Evolutionary conservation across 2,888 invertebrate species (phyloP).

Genomic region (Penaeus monodon): DNA sequence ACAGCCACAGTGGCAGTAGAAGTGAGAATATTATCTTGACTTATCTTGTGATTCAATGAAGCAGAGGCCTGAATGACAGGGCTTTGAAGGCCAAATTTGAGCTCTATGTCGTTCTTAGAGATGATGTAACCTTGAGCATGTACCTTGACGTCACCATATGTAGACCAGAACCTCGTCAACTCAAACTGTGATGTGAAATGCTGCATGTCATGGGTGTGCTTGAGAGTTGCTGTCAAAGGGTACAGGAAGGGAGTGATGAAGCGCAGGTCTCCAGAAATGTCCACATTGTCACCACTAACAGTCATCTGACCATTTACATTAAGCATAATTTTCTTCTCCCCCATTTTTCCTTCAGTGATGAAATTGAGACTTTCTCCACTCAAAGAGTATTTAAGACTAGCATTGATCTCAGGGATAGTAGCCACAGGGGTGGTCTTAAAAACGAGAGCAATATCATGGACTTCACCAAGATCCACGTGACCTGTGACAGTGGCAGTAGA

Average conservation of each 20-base stretch:
- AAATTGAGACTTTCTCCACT: background rate
- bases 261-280: background rate
- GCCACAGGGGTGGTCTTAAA: background rate
- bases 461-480: background rate
- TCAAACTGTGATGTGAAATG: conserved; percentile 24
- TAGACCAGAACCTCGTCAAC: conserved; percentile 24
- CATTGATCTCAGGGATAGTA: background rate
- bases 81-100: no score
- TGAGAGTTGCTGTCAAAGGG: background rate
- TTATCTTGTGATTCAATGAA: no score
- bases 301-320: background rate
- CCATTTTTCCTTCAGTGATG: background rate
- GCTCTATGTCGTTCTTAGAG: background rate
- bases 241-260: background rate
- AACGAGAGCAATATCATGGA: background rate
- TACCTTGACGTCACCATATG: conserved; percentile 17
- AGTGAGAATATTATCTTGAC: no score
- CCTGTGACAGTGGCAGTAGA: conserved; percentile 22
- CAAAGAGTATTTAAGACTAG: background rate
- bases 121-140: conserved; percentile 35
- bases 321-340: background rate
- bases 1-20: no score
- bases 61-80: no score
- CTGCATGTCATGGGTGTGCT: background rate
- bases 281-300: background rate